These are phyloP conservation scores for Pachycephus smyrnensis DNA, from an alignment of 2,888 invertebrate genomes.

Conservation along the genomic window DNA sequence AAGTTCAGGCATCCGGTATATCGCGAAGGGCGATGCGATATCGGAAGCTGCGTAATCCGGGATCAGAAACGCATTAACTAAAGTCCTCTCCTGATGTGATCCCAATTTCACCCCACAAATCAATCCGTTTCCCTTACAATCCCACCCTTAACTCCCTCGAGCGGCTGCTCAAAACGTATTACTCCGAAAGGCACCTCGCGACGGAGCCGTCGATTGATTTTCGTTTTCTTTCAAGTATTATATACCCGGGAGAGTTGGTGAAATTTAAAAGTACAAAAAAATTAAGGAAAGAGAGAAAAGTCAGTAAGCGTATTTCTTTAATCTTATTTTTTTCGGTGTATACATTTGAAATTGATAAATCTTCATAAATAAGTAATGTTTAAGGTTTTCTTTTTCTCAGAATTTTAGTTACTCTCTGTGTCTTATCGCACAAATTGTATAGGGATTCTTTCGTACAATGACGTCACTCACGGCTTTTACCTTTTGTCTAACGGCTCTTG, in stretches of 20 bases:
- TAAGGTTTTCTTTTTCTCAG: not conserved
- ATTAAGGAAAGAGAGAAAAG: not conserved
- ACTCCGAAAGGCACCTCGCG: not conserved
- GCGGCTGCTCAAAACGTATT: not conserved
- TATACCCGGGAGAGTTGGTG: not conserved
- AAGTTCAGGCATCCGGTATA: slow-evolving; percentile 16
- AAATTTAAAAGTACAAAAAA: not conserved
- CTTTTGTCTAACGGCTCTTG: not conserved
- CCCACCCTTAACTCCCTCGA: slow-evolving; percentile 11
- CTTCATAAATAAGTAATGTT: not conserved
- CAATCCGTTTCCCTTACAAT: slow-evolving; percentile 32
- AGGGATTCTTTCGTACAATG: not conserved
- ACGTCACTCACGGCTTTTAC: not conserved
- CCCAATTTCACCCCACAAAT: slow-evolving; percentile 32
- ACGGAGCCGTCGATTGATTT: not conserved
- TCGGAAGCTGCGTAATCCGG: slow-evolving; percentile 24
- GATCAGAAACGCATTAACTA: slow-evolving; percentile 27
- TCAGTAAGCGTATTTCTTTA: not conserved
- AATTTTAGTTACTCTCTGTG: not conserved
- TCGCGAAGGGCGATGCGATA: slow-evolving; percentile 20
- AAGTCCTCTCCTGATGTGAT: slow-evolving; percentile 25
- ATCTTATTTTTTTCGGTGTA: not conserved
- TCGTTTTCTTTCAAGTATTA: not conserved
- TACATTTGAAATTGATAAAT: not conserved
- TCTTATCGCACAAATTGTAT: not conserved